These are phyloP conservation scores for Polydrusus tereticollis DNA, from an alignment of 2,888 invertebrate species.

Conservation along the genomic window DNA sequence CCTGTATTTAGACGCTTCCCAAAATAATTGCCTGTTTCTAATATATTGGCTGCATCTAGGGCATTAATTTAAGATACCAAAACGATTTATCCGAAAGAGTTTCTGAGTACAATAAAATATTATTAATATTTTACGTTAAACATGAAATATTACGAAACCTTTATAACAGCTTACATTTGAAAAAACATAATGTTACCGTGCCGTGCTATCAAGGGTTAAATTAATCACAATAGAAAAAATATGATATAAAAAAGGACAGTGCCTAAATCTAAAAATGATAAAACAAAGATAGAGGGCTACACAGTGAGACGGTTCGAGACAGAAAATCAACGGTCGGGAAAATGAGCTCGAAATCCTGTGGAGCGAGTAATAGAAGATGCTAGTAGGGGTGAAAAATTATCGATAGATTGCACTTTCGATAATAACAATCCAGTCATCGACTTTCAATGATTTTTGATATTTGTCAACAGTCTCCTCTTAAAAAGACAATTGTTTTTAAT, in stretches of 20 bases:
- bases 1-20: too few relatives aligned
- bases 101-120: background rate
- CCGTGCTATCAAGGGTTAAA: slow-evolving; percentile 18
- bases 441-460: too few relatives aligned
- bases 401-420: background rate
- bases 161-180: background rate
- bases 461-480: too few relatives aligned
- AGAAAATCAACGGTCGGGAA: slow-evolving; percentile 72
- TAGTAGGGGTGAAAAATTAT: slow-evolving; percentile 25
- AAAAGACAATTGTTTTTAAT: too few relatives aligned
- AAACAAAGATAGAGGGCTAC: slow-evolving; percentile 40
- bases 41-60: too few relatives aligned
- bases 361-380: slow-evolving; percentile 68
- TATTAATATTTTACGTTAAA: background rate
- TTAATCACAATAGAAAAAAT: slow-evolving; percentile 39
- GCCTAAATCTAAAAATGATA: slow-evolving; percentile 45
- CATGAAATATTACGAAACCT: background rate
- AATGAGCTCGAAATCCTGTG: slow-evolving; percentile 70
- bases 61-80: too few relatives aligned
- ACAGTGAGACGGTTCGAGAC: slow-evolving; percentile 58
- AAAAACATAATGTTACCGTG: slow-evolving; percentile 14
- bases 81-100: too few relatives aligned
- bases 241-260: slow-evolving; percentile 43
- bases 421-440: too few relatives aligned
- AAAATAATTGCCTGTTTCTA: too few relatives aligned